Conservation (phyloP, 2,888 invertebrate species). For the Plagodis dolabraria region DNA sequence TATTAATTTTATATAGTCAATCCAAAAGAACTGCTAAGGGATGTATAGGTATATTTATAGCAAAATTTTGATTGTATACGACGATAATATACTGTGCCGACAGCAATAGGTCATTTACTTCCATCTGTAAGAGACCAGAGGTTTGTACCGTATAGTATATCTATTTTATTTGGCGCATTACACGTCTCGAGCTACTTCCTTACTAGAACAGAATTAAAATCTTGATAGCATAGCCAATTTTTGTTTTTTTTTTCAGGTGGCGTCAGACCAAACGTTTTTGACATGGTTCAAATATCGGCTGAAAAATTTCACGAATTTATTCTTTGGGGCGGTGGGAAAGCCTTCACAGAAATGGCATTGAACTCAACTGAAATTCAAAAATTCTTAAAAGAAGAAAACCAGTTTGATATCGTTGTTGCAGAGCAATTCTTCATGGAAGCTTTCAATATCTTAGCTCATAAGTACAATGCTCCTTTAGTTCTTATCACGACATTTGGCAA, state of each 20-base stretch:
- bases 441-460: slow-evolving; percentile 69
- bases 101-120: too few relatives aligned
- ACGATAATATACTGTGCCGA: too few relatives aligned
- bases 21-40: too few relatives aligned
- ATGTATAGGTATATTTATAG: too few relatives aligned
- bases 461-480: slow-evolving; percentile 71
- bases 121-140: too few relatives aligned
- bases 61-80: too few relatives aligned
- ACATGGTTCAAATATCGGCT: slow-evolving; percentile 64
- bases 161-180: not conserved
- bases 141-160: too few relatives aligned
- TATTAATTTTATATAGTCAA: too few relatives aligned
- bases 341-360: slow-evolving; percentile 63
- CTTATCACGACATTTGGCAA: slow-evolving; percentile 72
- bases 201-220: too few relatives aligned
- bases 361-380: slow-evolving; percentile 61
- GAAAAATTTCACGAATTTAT: slow-evolving; percentile 66
- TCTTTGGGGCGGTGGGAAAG: slow-evolving; percentile 66
- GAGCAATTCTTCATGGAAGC: slow-evolving; percentile 81
- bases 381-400: slow-evolving; percentile 60
- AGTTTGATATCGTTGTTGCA: slow-evolving; percentile 76
- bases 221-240: too few relatives aligned
- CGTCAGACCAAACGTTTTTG: slow-evolving; percentile 69
- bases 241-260: slow-evolving; percentile 52
- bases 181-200: too few relatives aligned